Conservation (phyloP, 2,113 vertebrate species). For the Eulemur macaco region DNA sequence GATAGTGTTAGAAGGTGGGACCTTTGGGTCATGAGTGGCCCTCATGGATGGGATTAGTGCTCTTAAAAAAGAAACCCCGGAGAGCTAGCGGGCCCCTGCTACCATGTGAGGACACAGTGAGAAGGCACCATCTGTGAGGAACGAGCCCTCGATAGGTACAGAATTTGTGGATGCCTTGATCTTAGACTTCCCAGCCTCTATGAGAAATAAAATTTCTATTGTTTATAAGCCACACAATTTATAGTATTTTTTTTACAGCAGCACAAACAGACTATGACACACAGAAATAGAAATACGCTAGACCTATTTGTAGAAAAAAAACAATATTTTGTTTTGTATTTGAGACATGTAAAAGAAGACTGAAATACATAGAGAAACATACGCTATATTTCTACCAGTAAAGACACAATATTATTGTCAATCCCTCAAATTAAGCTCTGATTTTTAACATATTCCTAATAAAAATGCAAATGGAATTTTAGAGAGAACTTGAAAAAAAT, state of each 20-base stretch:
- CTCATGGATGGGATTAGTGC: not conserved
- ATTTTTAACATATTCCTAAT: slow-evolving; percentile 9
- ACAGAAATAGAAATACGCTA: not conserved
- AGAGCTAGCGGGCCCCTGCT: not conserved
- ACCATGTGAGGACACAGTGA: not conserved
- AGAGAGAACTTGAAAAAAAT: not conserved
- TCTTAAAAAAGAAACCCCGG: not conserved
- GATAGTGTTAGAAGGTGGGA: not conserved
- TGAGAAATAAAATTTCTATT: not conserved
- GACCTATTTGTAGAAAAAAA: not conserved
- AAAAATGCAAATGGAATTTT: not conserved
- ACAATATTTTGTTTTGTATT: not conserved
- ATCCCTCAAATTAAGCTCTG: not conserved
- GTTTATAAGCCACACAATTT: not conserved
- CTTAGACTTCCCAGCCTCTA: not conserved
- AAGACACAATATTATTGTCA: not conserved
- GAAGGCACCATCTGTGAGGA: not conserved
- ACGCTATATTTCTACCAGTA: not conserved
- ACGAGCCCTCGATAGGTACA: not conserved
- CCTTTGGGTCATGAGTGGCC: not conserved
- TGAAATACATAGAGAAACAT: not conserved
- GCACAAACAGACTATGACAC: not conserved
- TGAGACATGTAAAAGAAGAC: not conserved
- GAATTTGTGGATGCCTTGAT: not conserved
- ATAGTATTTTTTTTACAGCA: not conserved